Percentiles rank a stretch among this genome's conserved stretches.
phyloP scores from a whole-genome alignment of 2,113 vertebrate species.

The Macquaria australasica region DNA sequence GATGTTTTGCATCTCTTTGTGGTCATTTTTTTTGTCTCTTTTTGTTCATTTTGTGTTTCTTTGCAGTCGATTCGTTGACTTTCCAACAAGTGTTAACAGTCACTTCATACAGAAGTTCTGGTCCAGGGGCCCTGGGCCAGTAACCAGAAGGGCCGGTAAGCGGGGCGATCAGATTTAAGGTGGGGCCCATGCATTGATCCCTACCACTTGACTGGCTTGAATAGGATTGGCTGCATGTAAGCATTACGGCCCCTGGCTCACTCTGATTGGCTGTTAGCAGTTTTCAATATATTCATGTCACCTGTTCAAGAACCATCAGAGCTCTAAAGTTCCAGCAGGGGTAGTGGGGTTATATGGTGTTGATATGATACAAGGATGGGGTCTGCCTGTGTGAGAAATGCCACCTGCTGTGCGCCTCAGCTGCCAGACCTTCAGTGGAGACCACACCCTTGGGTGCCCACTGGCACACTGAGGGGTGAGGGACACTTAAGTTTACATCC shows the following conservation, averaged over 20 bases:
- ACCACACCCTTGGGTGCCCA: conserved; percentile 64
- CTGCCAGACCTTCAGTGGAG: conserved; percentile 61
- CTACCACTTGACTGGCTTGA: conserved; percentile 13
- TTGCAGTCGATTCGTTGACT: background rate
- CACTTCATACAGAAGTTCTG: background rate
- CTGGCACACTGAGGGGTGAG: conserved; percentile 18
- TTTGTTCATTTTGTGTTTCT: background rate
- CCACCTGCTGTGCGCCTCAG: conserved; percentile 78
- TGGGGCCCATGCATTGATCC: background rate
- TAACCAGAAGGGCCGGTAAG: background rate
- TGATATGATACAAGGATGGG: conserved; percentile 66
- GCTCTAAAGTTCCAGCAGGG: conserved; percentile 52
- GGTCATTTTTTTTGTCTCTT: background rate
- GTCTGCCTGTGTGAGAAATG: conserved; percentile 64
- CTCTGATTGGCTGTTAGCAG: conserved; percentile 47
- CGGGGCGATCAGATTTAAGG: background rate
- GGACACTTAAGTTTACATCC: conserved; percentile 61
- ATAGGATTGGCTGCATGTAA: conserved; percentile 26
- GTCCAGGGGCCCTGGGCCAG: background rate
- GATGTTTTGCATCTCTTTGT: background rate
- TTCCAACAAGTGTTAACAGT: background rate
- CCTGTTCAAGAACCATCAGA: conserved; percentile 74
- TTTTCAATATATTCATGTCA: conserved; percentile 63
- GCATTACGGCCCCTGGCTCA: background rate
- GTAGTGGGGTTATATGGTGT: conserved; percentile 54